phyloP scores from a whole-genome alignment of 1,140 invertebrate species.

The Spodoptera frugiperda region DNA sequence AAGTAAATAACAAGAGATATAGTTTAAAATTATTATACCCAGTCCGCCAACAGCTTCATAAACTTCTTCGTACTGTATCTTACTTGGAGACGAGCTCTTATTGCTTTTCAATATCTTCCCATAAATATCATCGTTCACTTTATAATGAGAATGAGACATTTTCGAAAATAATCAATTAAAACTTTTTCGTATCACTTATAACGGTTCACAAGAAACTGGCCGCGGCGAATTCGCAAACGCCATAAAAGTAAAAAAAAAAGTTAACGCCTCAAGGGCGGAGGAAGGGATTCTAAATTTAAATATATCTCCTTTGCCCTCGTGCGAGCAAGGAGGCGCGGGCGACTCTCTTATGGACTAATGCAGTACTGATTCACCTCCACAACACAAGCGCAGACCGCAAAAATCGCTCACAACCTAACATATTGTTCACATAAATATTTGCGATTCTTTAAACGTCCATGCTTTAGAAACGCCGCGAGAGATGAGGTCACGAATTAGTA shows the following conservation, averaged over 20 bases:
- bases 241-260: slow-evolving; percentile 63
- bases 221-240: slow-evolving; percentile 58
- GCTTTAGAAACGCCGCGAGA: slow-evolving; percentile 42
- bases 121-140: slow-evolving; percentile 80
- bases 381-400: slow-evolving; percentile 73
- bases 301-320: slow-evolving; percentile 67
- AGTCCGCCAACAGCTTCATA: slow-evolving; percentile 77
- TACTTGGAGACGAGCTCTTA: slow-evolving; percentile 59
- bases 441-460: slow-evolving; percentile 55
- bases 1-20: not conserved
- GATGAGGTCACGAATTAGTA: slow-evolving; percentile 46
- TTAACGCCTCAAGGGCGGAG: slow-evolving; percentile 60
- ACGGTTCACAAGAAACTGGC: slow-evolving; percentile 61
- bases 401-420: slow-evolving; percentile 74
- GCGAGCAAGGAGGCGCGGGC: slow-evolving; percentile 72
- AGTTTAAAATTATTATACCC: slow-evolving; percentile 60
- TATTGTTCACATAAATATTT: slow-evolving; percentile 80
- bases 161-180: slow-evolving; percentile 50
- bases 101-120: slow-evolving; percentile 79
- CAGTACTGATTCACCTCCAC: slow-evolving; percentile 80
- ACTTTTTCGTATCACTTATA: slow-evolving; percentile 40
- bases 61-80: slow-evolving; percentile 77
- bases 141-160: slow-evolving; percentile 77
- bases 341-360: slow-evolving; percentile 81
- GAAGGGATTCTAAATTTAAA: slow-evolving; percentile 81